phyloP scores from a whole-genome alignment of 2,888 invertebrate species.

The Poecilobothrus nobilitatus region DNA sequence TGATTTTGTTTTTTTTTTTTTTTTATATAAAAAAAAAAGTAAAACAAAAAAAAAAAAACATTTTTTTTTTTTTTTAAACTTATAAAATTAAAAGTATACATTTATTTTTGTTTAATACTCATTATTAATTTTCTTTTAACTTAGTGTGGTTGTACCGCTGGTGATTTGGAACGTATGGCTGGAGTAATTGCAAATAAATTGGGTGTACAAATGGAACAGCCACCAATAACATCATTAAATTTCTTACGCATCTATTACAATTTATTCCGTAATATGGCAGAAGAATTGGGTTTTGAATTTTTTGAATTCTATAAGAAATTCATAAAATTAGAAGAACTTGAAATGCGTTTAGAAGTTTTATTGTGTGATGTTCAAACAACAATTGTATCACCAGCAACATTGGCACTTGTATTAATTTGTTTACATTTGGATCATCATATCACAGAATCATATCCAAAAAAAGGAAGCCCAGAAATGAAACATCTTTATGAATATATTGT shows the following conservation, averaged over 20 bases:
- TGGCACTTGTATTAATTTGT: conserved; percentile 70
- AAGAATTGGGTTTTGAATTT: conserved; percentile 47
- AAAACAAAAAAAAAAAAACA: background rate
- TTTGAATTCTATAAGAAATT: conserved; percentile 47
- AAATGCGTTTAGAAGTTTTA: conserved; percentile 64
- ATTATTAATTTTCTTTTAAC: conserved; percentile 47
- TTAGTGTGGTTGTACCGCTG: conserved; percentile 73
- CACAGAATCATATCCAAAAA: conserved; percentile 41
- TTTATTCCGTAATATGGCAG: conserved; percentile 52
- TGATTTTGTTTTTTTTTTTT: background rate
- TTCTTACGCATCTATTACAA: conserved; percentile 60
- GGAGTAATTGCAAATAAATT: conserved; percentile 71
- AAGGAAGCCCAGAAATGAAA: conserved; percentile 49
- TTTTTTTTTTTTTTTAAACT: too few species aligned
- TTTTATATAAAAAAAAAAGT: conserved; percentile 4
- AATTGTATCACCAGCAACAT: conserved; percentile 62
- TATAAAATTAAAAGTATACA: background rate
- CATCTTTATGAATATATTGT: conserved; percentile 61
- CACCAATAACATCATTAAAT: conserved; percentile 56
- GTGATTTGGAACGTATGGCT: conserved; percentile 81
- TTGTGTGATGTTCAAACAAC: conserved; percentile 67
- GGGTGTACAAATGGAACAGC: conserved; percentile 51
- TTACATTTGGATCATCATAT: conserved; percentile 56
- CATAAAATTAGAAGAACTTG: conserved; percentile 52
- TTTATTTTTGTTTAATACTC: conserved; percentile 8